Evolutionary conservation across 2,797 vertebrate species (phyloP), one percentile per base, ranked within the genome.

Genomic region (Pseudopleuronectes americanus): DNA sequence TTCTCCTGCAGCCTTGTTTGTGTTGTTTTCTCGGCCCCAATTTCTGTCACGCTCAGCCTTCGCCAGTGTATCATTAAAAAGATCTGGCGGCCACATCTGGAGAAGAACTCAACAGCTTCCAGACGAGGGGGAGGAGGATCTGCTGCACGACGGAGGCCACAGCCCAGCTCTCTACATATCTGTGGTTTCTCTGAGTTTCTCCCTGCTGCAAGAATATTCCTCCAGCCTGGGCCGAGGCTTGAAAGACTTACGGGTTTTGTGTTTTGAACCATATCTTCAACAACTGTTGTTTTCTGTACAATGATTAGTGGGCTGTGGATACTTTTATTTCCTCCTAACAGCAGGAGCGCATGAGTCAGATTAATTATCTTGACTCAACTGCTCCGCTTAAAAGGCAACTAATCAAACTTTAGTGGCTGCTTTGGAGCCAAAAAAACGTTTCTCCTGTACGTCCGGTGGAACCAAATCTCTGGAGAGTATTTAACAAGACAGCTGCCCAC

Each of bases 61-160:
- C 61, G 22, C 53, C 75, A 62, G 67, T 51, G 73, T 73, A 58
- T 89, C 80, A 84, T 88, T 73, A 86, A 83, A 81, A 74, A 59
- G 67, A 89, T 80, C 61, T 58, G 52, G 68, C 72, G 6, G 57
- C 73, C 83, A 92, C 92, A 92, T 94, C 90, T 94, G 91, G 89
- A 86, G 80, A 77, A 89, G 75, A 87, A 71, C 76, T 90, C 86
- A 86, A 84, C 86, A 70, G 87, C 84, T 91, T 88, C 89, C 85
- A 91, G 87, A 87, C 67, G 71, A 87, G 84, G 82, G 83, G 85
- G 84, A 86, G 89, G 90, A 16, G 36, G 10, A 83, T 79, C 79
- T 26, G 59, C 76, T 21, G 21, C 83, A 26, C 71, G 78, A 79
- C 51, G 63, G 59, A 83, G 82, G 83, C 84, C 87, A 71, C 76